Percentiles rank a stretch among this genome's conserved stretches.
phyloP scores from a whole-genome alignment of 2,888 invertebrate species.

The Lepidocyrtoides sp. region DNA sequence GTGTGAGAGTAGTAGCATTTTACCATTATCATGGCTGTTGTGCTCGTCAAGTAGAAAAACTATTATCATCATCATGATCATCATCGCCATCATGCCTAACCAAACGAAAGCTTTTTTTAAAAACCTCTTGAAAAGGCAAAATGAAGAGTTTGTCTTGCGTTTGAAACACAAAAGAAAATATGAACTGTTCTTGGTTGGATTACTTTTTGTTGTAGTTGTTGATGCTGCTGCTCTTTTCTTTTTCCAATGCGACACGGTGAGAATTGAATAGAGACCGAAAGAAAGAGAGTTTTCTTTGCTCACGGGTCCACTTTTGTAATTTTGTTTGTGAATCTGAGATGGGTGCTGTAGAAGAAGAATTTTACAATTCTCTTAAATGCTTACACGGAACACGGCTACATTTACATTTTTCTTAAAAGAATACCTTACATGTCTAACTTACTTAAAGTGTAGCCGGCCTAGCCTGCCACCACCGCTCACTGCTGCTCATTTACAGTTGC shows the following conservation, averaged over 20 bases:
- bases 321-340: constrained; percentile 33
- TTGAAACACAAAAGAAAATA: constrained; percentile 67
- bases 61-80: constrained; percentile 28
- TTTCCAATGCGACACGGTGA: constrained; percentile 57
- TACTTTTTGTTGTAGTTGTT: constrained; percentile 6
- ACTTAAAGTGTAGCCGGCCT: not conserved
- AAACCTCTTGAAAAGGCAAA: constrained; percentile 79
- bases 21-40: constrained; percentile 44
- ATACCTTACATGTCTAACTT: not conserved
- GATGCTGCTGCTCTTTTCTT: constrained; percentile 25
- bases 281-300: constrained; percentile 46
- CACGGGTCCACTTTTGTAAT: constrained; percentile 19
- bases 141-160: constrained; percentile 75
- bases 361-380: not conserved
- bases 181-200: constrained; percentile 57
- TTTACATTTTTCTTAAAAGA: not conserved
- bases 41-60: constrained; percentile 45
- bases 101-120: constrained; percentile 52
- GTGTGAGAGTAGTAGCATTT: constrained; percentile 26
- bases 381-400: not conserved
- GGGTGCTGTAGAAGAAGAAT: constrained; percentile 30
- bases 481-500: constrained; percentile 61
- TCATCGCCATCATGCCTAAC: not conserved
- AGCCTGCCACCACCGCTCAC: not conserved
- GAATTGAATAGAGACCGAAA: constrained; percentile 43